Percentiles rank a stretch among this genome's conserved stretches.
Conservation (phyloP, 2,888 invertebrate genomes). For the Cancer borealis region DNA sequence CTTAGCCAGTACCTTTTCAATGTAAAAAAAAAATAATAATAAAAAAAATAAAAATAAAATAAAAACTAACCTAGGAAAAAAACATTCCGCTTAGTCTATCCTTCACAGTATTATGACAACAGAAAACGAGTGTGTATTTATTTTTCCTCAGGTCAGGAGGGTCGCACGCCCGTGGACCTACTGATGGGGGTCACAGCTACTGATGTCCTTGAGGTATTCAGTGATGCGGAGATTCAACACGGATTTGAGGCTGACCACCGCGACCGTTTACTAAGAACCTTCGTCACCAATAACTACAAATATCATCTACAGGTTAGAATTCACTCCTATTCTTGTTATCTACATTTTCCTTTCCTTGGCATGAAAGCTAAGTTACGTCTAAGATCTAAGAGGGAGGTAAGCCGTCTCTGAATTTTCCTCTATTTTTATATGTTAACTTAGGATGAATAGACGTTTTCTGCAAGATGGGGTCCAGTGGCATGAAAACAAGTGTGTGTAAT, state of each 20-base stretch:
- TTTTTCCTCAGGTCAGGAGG: slow-evolving; percentile 69
- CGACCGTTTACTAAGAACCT: slow-evolving; percentile 92
- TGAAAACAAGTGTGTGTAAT: neutral
- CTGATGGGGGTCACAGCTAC: slow-evolving; percentile 75
- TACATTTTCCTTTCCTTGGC: neutral
- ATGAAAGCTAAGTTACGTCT: neutral
- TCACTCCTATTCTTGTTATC: neutral
- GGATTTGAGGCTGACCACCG: slow-evolving; percentile 85
- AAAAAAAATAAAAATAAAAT: too few species aligned
- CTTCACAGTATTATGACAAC: neutral
- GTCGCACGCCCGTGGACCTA: slow-evolving; percentile 72
- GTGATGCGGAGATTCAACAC: slow-evolving; percentile 68
- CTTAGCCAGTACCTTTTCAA: too few species aligned
- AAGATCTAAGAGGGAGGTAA: neutral
- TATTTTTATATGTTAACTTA: neutral
- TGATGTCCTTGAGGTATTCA: slow-evolving; percentile 71
- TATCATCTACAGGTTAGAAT: slow-evolving; percentile 92
- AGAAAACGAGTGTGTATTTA: neutral
- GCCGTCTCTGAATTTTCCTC: neutral
- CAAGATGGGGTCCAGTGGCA: neutral
- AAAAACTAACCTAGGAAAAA: too few species aligned
- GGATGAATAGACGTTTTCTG: neutral
- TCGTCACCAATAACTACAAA: slow-evolving; percentile 95
- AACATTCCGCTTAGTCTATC: neutral
- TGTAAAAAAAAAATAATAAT: too few species aligned